Evolutionary conservation across 2,797 vertebrate genomes (phyloP).

Genomic region (Eulemur mongoz): DNA sequence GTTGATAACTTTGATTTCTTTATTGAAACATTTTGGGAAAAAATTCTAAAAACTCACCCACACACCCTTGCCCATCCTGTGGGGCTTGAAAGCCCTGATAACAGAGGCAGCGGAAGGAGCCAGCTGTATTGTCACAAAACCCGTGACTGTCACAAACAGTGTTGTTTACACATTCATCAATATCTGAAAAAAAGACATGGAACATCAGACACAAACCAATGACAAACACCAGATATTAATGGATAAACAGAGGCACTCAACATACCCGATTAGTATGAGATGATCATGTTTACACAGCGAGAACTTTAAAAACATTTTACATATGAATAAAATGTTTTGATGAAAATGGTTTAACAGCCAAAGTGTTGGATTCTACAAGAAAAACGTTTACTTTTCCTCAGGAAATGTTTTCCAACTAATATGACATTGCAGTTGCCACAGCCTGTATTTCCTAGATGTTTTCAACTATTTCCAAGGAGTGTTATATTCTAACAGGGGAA

Average conservation of each 20-base stretch:
- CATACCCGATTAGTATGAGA: background rate
- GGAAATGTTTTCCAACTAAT: slow-evolving; percentile 60
- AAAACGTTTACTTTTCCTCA: slow-evolving; percentile 64
- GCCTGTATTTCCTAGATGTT: background rate
- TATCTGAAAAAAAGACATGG: slow-evolving; percentile 88
- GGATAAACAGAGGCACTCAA: background rate
- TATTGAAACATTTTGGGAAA: background rate
- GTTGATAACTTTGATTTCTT: background rate
- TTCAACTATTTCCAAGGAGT: slow-evolving; percentile 8
- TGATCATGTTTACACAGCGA: slow-evolving; percentile 46
- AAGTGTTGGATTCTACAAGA: slow-evolving; percentile 12
- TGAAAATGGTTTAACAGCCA: slow-evolving; percentile 22
- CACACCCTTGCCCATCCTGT: slow-evolving; percentile 90
- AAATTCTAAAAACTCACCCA: slow-evolving; percentile 87
- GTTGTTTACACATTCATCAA: slow-evolving; percentile 94
- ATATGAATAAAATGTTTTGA: slow-evolving; percentile 68
- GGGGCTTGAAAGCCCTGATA: slow-evolving; percentile 94
- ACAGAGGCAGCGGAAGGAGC: slow-evolving; percentile 95
- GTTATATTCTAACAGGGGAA: background rate
- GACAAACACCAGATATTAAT: slow-evolving; percentile 17
- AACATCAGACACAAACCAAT: slow-evolving; percentile 73
- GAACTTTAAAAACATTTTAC: slow-evolving; percentile 53
- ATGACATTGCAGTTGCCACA: background rate
- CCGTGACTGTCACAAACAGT: slow-evolving; percentile 92
- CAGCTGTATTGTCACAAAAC: slow-evolving; percentile 94